Evolutionary conservation across 2,113 vertebrate genomes (phyloP), one percentile per base, ranked within the genome.

Genomic region (Pituophis catenifer): DNA sequence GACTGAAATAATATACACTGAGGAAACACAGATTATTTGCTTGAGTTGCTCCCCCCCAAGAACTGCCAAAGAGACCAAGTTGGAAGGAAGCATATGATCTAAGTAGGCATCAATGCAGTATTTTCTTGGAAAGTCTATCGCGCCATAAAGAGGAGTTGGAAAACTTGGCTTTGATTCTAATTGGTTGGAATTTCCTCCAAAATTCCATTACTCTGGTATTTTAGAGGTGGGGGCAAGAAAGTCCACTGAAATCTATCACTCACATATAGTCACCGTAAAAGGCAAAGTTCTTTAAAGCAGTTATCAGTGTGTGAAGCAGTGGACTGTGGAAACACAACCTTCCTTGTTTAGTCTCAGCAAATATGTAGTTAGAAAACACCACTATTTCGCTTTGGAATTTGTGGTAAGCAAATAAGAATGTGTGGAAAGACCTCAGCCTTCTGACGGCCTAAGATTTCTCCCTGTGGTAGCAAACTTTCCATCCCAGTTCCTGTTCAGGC

Each of bases 271-370:
- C 0, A 1, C 1, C 89, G 33, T 21, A 54, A 90, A 3, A 86
- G 58, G 62, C 0, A 5, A 89, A 0, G 93, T 95, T 96, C 62
- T 91, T 96, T 95, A 94, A 94, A 96, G 0, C 92, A 92, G 90
- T 95, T 96, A 94, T 94, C 95, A 87, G 95, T 89, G 12, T 75
- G 0, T 89, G 38, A 54, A 93, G 33, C 21, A 29, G 57, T 21
- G 0, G 86, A 89, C 54, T 24, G 93, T 96, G 96, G 95, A 94
- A 97, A 92, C 29, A 54, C 93, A 44, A 55, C 54, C 95, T 97
- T 96, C 91, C 95, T 97, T 97, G 97, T 97, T 97, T 97, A 97
- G 97, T 97, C 96, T 97, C 50, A 0, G 89, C 58, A 93, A 96
- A 96, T 95, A 93, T 0, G 54, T 1, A 8, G 95, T 96, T 95